Conservation (phyloP, 2,113 vertebrate genomes). For the Mixornis gularis region DNA sequence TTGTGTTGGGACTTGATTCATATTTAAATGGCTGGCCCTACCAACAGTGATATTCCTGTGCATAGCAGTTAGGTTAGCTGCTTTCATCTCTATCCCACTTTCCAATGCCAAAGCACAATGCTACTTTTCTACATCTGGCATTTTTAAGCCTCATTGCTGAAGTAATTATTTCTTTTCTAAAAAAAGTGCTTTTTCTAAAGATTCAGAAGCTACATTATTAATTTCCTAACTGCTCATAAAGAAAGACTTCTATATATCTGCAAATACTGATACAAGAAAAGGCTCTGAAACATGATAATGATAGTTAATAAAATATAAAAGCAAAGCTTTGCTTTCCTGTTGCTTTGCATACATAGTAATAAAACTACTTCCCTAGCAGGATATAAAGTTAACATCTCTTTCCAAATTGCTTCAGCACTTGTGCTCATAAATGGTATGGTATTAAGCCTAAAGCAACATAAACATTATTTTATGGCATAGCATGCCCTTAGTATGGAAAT, state of each 20-base stretch:
- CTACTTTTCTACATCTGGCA: neutral
- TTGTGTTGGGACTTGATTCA: neutral
- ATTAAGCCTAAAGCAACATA: constrained; percentile 35
- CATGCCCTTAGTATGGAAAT: constrained; percentile 10
- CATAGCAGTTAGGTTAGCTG: neutral
- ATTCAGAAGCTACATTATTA: neutral
- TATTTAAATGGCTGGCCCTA: neutral
- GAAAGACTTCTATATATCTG: neutral
- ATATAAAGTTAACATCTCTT: constrained; percentile 44
- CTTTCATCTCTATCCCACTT: neutral
- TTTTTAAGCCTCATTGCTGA: neutral
- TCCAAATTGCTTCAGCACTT: constrained; percentile 42
- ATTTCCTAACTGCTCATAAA: constrained; percentile 15
- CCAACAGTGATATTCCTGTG: neutral
- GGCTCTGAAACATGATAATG: neutral
- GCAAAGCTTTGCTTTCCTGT: constrained; percentile 32
- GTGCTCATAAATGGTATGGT: constrained; percentile 10
- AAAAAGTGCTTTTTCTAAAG: neutral
- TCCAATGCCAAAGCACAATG: neutral
- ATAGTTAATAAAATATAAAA: constrained; percentile 43
- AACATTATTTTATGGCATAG: constrained; percentile 27
- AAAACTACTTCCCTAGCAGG: constrained; percentile 34
- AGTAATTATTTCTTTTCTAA: neutral
- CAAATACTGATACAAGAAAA: neutral
- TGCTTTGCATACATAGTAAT: constrained; percentile 35